phyloP scores from a whole-genome alignment of 2,113 vertebrate genomes.

The Clarias macrocephalus region DNA sequence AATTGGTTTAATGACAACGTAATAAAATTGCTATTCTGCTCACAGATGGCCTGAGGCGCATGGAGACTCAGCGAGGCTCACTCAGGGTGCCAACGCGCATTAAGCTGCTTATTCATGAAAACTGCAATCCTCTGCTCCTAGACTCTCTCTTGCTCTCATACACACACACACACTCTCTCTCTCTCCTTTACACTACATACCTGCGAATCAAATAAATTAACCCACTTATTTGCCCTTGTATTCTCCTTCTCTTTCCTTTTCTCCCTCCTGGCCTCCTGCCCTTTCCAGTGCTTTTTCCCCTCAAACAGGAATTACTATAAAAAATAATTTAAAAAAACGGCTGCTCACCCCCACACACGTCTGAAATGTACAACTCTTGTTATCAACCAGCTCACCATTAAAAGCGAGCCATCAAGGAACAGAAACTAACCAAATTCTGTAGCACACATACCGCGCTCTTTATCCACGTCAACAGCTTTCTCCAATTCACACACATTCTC shows the following conservation, averaged over 20 bases:
- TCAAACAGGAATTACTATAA: slow-evolving; percentile 69
- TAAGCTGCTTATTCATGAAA: slow-evolving; percentile 98
- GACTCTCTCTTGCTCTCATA: slow-evolving; percentile 75
- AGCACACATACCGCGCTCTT: slow-evolving; percentile 58
- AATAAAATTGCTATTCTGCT: slow-evolving; percentile 99
- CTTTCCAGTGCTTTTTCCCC: slow-evolving; percentile 50
- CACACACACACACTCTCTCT: slow-evolving; percentile 37
- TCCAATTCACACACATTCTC: slow-evolving; percentile 63
- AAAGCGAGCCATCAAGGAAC: slow-evolving; percentile 72
- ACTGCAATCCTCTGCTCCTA: slow-evolving; percentile 84
- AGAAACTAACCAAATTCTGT: slow-evolving; percentile 70
- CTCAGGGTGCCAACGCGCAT: slow-evolving; percentile 95
- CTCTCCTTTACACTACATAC: slow-evolving; percentile 81
- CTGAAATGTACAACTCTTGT: slow-evolving; percentile 74
- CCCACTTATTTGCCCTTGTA: slow-evolving; percentile 72
- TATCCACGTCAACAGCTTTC: slow-evolving; percentile 41
- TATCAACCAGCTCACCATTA: slow-evolving; percentile 77
- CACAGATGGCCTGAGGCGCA: slow-evolving; percentile 98
- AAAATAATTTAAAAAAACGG: slow-evolving; percentile 48
- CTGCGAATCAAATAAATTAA: slow-evolving; percentile 79
- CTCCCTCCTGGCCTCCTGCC: slow-evolving; percentile 46
- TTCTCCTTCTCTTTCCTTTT: slow-evolving; percentile 61
- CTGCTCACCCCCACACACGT: slow-evolving; percentile 67
- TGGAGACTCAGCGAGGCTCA: slow-evolving; percentile 94
- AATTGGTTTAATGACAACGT: slow-evolving; percentile 99